A percentile compares a stretch with the other conserved stretches of the same genome.
Conservation (phyloP, 2,888 invertebrate species). For the Leptinotarsa rubiginosa region DNA sequence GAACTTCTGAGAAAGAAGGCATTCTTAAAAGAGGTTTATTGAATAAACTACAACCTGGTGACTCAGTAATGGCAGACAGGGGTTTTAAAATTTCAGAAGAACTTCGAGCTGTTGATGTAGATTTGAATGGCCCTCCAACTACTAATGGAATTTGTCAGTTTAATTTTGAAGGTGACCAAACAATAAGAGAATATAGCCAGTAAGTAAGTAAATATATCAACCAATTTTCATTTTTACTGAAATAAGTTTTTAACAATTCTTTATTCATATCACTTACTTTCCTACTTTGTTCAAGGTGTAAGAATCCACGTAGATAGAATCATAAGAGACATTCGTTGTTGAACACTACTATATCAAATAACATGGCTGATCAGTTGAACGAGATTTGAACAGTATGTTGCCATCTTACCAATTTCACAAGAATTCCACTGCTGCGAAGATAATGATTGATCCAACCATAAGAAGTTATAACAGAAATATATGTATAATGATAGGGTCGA, state of each 20-base stretch:
- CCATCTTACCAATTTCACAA: constrained; percentile 8
- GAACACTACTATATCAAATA: background rate
- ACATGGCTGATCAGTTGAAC: constrained; percentile 5
- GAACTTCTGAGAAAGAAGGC: constrained; percentile 16
- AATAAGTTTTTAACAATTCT: constrained; percentile 4
- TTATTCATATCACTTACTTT: constrained; percentile 9
- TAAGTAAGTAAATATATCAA: background rate
- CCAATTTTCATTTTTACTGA: constrained; percentile 1
- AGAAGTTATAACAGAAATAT: constrained; percentile 7
- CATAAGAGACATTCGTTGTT: constrained; percentile 7
- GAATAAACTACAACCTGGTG: constrained; percentile 14
- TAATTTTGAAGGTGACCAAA: constrained; percentile 6
- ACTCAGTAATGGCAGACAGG: constrained; percentile 14
- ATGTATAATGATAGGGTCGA: constrained; percentile 3
- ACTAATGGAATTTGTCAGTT: constrained; percentile 9
- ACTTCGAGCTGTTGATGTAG: constrained; percentile 13
- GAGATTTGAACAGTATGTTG: constrained; percentile 7
- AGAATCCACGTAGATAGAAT: constrained; percentile 1
- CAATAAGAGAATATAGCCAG: constrained; percentile 1
- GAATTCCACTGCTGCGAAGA: constrained; percentile 7
- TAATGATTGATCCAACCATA: constrained; percentile 12
- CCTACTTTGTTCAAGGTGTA: constrained; percentile 5
- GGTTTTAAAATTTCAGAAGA: constrained; percentile 16
- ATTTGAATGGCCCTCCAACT: constrained; percentile 13
- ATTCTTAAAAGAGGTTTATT: constrained; percentile 7